Conservation (phyloP, 1,140 invertebrate genomes). For the Drosophila ironensis region DNA sequence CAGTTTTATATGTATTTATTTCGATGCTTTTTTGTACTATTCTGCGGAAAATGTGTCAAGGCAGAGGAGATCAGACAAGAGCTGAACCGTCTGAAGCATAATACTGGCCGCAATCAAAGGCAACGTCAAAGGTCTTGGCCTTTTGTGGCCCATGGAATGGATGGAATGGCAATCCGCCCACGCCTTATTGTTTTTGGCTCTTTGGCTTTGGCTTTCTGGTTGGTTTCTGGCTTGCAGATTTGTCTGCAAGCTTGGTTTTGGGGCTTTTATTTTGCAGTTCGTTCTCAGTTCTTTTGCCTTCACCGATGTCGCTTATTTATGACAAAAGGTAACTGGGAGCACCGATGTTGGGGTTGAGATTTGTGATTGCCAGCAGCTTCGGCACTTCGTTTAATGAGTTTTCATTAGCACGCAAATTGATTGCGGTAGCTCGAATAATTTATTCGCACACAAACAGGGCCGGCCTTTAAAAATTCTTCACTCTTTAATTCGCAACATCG, state of each 20-base stretch:
- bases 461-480: slow-evolving; percentile 14
- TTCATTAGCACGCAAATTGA: slow-evolving; percentile 53
- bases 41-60: slow-evolving; percentile 63
- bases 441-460: slow-evolving; percentile 21
- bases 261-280: not conserved
- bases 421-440: slow-evolving; percentile 52
- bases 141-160: slow-evolving; percentile 4
- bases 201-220: slow-evolving; percentile 3
- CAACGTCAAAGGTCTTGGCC: slow-evolving; percentile 43
- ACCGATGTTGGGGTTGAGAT: slow-evolving; percentile 3
- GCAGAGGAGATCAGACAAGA: slow-evolving; percentile 42
- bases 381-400: slow-evolving; percentile 55
- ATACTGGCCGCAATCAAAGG: slow-evolving; percentile 33
- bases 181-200: slow-evolving; percentile 8
- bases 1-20: not conserved
- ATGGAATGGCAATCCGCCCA: not conserved
- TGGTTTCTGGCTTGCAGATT: not conserved
- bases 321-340: slow-evolving; percentile 9
- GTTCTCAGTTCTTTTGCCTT: not conserved
- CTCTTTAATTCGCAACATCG: slow-evolving; percentile 3
- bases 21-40: not conserved
- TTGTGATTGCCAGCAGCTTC: slow-evolving; percentile 38
- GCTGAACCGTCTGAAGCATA: slow-evolving; percentile 28
- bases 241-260: not conserved
- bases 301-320: slow-evolving; percentile 22